Base-by-base conservation (phyloP, 53 echinoderm and acorn worm genomes). In the Crossaster papposus region DNA sequence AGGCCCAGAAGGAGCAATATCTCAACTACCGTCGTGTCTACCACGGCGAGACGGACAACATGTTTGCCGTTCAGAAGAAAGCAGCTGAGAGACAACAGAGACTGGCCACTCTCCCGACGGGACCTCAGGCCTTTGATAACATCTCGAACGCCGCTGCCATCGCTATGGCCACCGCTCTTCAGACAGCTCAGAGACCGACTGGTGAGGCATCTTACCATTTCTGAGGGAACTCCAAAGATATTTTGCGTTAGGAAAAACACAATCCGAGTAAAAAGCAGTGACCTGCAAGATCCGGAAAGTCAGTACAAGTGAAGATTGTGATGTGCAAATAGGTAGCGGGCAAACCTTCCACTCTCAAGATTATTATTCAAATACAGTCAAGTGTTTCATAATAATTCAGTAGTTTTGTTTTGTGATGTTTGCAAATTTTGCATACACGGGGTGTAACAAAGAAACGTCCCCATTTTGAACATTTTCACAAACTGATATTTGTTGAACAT, bases 1-100 rank as follows among this genome's bases (percentile, higher is more conserved):
- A 99, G 99, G 94, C 95, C 32, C 99, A 99, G 85, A 99, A 95
- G 73, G 99, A 99, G 53, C 99, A 96, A 85, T 99, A 99, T 71
- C 91, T 99, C 55, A 99, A 94, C 77, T 99, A 95, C 73, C 90
- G 96, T 8, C 88, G 95, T 35, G 95, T 99, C 53, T 99, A 93
- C 90, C 96, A 93, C 77, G 93, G 92, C 20, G 99, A 99, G 31
- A 82, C 87, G 5, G 81, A 93, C 68, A 96, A 99, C 53, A 83
- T 99, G 36, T 99, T 99, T 88, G 91, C 96, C 54, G 83, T 85
- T 37, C 91, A 95, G 58, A 92, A 92, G 52, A 94, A 92, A 79
- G 65, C 75, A 20, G 72, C 88, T 18, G 80, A 88, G 23, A 89
- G 87, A 51, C 83, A 92, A 30, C 85, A 70, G 28, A 80, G 86